Base-by-base conservation (phyloP, 2,113 vertebrate genomes). In the Pantherophis guttatus region DNA sequence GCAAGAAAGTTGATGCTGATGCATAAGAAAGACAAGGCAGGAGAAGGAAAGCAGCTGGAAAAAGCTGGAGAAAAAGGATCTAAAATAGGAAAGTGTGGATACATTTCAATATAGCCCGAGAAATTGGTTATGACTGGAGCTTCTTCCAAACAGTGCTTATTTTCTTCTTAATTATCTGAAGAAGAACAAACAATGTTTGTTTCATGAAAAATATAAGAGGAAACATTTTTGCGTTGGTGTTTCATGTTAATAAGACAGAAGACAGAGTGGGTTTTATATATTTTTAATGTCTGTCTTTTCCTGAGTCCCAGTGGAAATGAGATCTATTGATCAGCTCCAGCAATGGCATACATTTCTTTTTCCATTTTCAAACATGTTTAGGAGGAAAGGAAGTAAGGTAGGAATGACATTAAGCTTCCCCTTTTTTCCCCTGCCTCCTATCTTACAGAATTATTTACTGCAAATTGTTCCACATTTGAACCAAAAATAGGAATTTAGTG, bases 1-100 rank as follows among this genome's bases (percentile, higher is more conserved):
- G 91, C 75, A 93, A 95, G 94, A 95, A 96, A 97, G 93, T 91
- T 91, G 90, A 92, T 94, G 95, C 88, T 96, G 95, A 88, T 96
- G 85, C 91, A 95, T 95, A 91, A 94, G 85, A 93, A 94, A 95
- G 96, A 96, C 92, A 55, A 91, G 44, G 90, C 86, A 62, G 26
- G 58, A 87, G 91, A 89, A 87, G 86, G 10, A 87, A 89, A 91
- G 55, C 93, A 94, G 93, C 88, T 91, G 91, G 92, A 58, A 92
- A 29, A 26, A 93, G 26, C 86, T 75, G 86, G 13, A 58, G 94
- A 95, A 95, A 93, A 85, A 89, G 29, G 70, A 94, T 89, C 9
- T 90, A 93, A 94, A 91, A 52, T 93, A 95, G 96, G 94, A 97
- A 96, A 97, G 95, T 94, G 62, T 93, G 95, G 95, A 52, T n/a